phyloP scores from a whole-genome alignment of 2,797 vertebrate species.

The Perodicticus potto region DNA sequence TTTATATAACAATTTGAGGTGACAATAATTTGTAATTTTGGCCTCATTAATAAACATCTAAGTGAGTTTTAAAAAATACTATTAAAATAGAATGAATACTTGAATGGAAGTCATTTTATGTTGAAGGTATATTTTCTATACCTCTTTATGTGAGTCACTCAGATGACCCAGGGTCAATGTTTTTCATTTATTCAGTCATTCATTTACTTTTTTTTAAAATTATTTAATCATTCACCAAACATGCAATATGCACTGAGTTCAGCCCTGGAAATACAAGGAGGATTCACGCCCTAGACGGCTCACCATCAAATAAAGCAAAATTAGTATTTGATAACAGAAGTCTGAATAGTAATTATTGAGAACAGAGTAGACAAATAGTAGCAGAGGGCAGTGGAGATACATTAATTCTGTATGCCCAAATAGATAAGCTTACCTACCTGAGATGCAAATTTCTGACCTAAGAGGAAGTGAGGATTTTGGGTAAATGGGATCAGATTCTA shows the following conservation, averaged over 20 bases:
- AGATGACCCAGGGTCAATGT: background rate
- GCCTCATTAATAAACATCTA: background rate
- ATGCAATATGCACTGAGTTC: background rate
- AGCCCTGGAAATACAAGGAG: background rate
- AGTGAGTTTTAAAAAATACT: background rate
- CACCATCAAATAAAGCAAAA: background rate
- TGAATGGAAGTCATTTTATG: background rate
- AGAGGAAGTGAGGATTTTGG: background rate
- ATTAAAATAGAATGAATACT: background rate
- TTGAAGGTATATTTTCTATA: background rate
- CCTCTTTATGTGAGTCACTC: background rate
- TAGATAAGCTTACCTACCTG: background rate
- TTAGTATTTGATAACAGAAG: background rate
- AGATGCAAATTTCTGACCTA: background rate
- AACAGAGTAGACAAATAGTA: background rate
- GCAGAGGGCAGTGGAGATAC: background rate
- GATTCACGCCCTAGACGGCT: background rate
- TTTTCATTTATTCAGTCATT: background rate
- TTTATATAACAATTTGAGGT: background rate
- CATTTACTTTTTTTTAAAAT: conserved; percentile 16
- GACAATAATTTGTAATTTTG: background rate
- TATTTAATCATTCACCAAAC: background rate
- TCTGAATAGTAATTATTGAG: background rate
- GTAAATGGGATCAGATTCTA: background rate
- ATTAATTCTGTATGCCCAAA: background rate